Base-by-base conservation (phyloP, 2,113 vertebrate genomes). In the Hoplias malabaricus region DNA sequence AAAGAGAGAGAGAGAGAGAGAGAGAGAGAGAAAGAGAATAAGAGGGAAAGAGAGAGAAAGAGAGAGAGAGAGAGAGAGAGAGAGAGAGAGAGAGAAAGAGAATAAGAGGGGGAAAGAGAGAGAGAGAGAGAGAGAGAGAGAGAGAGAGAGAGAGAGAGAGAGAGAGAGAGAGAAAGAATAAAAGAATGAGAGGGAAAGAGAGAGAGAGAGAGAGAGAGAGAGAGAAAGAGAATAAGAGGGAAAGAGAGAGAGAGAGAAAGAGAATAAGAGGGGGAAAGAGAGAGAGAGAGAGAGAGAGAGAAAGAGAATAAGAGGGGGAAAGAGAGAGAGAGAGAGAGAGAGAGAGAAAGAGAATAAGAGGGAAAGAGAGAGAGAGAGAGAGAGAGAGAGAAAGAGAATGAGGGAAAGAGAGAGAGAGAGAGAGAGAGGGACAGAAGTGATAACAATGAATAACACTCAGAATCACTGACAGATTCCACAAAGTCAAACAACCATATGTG, bases 371-470 rank as follows among this genome's bases (percentile, higher is more conserved):
- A 1, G 14, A 65, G 31, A n/a, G 9, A n/a, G n/a, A 19, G 12
- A 34, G 13, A 10, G 36, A 5, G 6, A n/a, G 46, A 48, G 19
- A 48, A 19, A 48, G 36, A 38, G 36, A 38, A 9, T 5, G 36
- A 38, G 36, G 4, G 9, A 5, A 9, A 5, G 36, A 5, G n/a
- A 9, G 7, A 53, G 10, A 34, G 40, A 80, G 70, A 78, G 56
- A 74, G 48, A n/a, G n/a, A n/a, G n/a, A n/a, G n/a, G n/a, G n/a
- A n/a, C n/a, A n/a, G n/a, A n/a, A n/a, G n/a, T n/a, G n/a, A 54
- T 36, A 31, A 38, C 25, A 78, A 38, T 54, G 69, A 82, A 69
- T 63, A 78, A 74, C 70, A 67, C 63, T 19, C 75, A 29, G 43
- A 73, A 48, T 72, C 40, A 19, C 63, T 53, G 68, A 63, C 67